phyloP scores from a whole-genome alignment of 1,140 invertebrate species.

The Plodia interpunctella region DNA sequence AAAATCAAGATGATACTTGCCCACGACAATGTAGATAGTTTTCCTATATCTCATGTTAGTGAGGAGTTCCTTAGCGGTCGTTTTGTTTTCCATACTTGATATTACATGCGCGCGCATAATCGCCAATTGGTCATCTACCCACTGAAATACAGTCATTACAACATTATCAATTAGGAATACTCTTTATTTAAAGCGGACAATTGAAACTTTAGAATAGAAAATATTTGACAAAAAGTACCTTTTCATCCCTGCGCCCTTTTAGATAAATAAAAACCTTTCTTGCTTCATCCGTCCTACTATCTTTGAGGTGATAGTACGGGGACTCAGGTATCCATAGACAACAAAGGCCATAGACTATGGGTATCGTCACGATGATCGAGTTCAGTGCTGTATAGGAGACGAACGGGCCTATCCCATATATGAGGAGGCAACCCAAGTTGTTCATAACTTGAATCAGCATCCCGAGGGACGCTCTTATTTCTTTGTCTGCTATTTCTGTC shows the following conservation, averaged over 20 bases:
- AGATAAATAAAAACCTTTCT: slow-evolving; percentile 66
- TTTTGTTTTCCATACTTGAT: slow-evolving; percentile 74
- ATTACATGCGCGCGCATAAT: slow-evolving; percentile 78
- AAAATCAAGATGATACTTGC: slow-evolving; percentile 25
- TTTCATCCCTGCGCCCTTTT: slow-evolving; percentile 56
- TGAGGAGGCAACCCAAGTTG: slow-evolving; percentile 80
- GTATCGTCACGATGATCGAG: slow-evolving; percentile 55
- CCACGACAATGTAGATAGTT: slow-evolving; percentile 69
- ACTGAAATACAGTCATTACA: slow-evolving; percentile 36
- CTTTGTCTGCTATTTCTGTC: slow-evolving; percentile 83
- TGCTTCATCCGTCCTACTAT: slow-evolving; percentile 70
- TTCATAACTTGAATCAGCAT: slow-evolving; percentile 83
- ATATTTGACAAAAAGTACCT: slow-evolving; percentile 33
- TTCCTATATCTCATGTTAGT: slow-evolving; percentile 79
- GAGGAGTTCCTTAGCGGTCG: slow-evolving; percentile 77
- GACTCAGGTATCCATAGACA: slow-evolving; percentile 88
- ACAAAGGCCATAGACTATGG: slow-evolving; percentile 78
- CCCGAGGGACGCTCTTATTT: slow-evolving; percentile 81
- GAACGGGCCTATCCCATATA: slow-evolving; percentile 77
- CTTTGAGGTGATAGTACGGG: slow-evolving; percentile 82
- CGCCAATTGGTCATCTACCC: slow-evolving; percentile 77
- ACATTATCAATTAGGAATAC: too few relatives aligned
- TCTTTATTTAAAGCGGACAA: neutral
- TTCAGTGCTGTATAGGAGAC: slow-evolving; percentile 75
- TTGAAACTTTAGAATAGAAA: too few relatives aligned